phyloP scores from a whole-genome alignment of 53 echinoderm and acorn worm species.

The Luidia sarsii region DNA sequence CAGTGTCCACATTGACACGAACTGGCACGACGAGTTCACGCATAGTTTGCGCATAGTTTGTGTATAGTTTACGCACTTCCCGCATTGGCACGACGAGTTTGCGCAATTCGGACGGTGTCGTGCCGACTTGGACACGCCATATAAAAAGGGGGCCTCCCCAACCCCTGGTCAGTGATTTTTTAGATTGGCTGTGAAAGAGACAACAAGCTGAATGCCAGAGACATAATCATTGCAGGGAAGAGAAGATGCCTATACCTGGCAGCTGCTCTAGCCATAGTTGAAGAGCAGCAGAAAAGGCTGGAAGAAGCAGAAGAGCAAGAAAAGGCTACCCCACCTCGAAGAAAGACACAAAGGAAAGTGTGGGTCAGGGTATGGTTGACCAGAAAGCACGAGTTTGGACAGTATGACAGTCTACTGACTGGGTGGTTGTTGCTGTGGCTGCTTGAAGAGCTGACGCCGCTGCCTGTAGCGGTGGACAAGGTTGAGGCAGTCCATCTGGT shows the following conservation, averaged over 20 bases:
- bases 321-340: slow-evolving; percentile 54
- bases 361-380: slow-evolving; percentile 44
- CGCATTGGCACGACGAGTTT: slow-evolving; percentile 45
- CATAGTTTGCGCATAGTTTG: slow-evolving; percentile 25
- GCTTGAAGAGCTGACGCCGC: slow-evolving; percentile 54
- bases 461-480: slow-evolving; percentile 58
- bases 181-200: slow-evolving; percentile 28
- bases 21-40: slow-evolving; percentile 15
- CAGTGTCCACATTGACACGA: slow-evolving; percentile 35
- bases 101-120: slow-evolving; percentile 39
- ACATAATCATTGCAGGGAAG: slow-evolving; percentile 46
- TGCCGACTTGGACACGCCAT: slow-evolving; percentile 38
- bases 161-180: slow-evolving; percentile 42
- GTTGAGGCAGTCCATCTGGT: slow-evolving; percentile 55
- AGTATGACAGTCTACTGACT: slow-evolving; percentile 59
- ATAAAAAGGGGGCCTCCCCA: slow-evolving; percentile 54
- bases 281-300: slow-evolving; percentile 56
- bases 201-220: slow-evolving; percentile 9
- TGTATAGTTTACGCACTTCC: slow-evolving; percentile 14
- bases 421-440: slow-evolving; percentile 58
- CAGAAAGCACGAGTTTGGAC: slow-evolving; percentile 61
- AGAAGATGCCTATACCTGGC: slow-evolving; percentile 48
- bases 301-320: slow-evolving; percentile 58
- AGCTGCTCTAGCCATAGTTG: too few species aligned
- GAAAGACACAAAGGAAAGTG: slow-evolving; percentile 49